phyloP scores from a whole-genome alignment of 2,797 vertebrate genomes.

The Vireo griseus region DNA sequence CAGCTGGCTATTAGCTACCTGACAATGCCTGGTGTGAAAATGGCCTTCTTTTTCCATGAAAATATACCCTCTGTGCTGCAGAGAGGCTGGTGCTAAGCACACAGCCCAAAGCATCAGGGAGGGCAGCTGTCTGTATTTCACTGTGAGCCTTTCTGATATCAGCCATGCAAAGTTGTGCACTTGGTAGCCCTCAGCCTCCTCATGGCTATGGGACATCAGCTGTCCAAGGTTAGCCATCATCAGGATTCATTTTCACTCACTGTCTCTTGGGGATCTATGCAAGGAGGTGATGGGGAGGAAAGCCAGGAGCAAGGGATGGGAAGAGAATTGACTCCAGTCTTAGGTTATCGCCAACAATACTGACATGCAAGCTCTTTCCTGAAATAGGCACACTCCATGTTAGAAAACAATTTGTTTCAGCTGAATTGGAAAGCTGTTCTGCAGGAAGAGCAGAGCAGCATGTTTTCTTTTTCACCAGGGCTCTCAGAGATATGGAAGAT shows the following conservation, averaged over 20 bases:
- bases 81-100: neutral
- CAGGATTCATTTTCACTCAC: neutral
- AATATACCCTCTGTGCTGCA: neutral
- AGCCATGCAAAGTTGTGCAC: neutral
- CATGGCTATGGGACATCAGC: neutral
- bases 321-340: neutral
- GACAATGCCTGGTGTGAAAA: neutral
- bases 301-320: neutral
- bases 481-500: neutral
- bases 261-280: neutral
- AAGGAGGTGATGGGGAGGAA: neutral
- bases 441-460: neutral
- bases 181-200: neutral
- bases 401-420: neutral
- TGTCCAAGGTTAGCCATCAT: neutral
- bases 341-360: fast-evolving
- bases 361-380: neutral
- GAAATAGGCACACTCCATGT: neutral
- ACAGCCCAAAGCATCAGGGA: neutral
- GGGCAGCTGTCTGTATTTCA: neutral
- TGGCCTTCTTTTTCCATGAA: neutral
- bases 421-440: neutral
- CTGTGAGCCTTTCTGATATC: neutral
- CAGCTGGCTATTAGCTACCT: neutral
- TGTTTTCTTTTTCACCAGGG: neutral